These are phyloP conservation scores for Apamea sordens DNA, from an alignment of 2,888 invertebrate genomes.

Conservation along the genomic window DNA sequence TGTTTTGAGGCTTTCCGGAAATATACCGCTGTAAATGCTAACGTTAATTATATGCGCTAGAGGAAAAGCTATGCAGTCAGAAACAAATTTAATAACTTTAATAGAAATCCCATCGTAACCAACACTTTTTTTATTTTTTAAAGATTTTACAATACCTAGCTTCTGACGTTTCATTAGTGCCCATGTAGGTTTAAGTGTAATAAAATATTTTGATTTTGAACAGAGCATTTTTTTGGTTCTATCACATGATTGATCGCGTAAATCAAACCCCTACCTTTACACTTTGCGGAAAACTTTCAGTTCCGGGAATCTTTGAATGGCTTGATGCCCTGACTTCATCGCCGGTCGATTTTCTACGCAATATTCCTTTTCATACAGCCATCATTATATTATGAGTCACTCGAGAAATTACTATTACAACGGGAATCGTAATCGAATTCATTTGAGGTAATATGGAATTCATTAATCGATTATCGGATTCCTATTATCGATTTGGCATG, in stretches of 20 bases:
- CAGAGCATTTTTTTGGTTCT: not conserved
- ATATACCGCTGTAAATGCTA: too few species aligned
- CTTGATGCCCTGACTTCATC: conserved; percentile 41
- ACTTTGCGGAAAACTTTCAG: conserved; percentile 44
- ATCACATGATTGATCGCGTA: conserved; percentile 25
- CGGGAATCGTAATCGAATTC: conserved; percentile 62
- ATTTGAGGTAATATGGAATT: conserved; percentile 52
- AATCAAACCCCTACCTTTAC: conserved; percentile 21
- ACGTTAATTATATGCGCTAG: too few species aligned
- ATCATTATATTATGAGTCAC: conserved; percentile 52
- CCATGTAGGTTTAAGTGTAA: too few species aligned
- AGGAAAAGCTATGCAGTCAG: too few species aligned
- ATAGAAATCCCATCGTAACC: too few species aligned
- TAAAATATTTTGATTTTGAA: too few species aligned
- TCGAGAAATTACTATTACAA: conserved; percentile 57
- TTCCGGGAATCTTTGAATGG: conserved; percentile 69
- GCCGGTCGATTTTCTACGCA: conserved; percentile 55
- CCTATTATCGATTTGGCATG: conserved; percentile 48
- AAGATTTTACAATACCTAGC: too few species aligned
- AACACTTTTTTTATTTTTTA: too few species aligned
- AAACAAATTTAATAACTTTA: too few species aligned
- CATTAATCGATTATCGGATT: conserved; percentile 60
- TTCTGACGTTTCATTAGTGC: too few species aligned
- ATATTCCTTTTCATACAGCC: conserved; percentile 56
- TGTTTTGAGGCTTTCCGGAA: too few species aligned